Evolutionary conservation across 2,797 vertebrate species (phyloP).

Genomic region (Danio albolineatus): DNA sequence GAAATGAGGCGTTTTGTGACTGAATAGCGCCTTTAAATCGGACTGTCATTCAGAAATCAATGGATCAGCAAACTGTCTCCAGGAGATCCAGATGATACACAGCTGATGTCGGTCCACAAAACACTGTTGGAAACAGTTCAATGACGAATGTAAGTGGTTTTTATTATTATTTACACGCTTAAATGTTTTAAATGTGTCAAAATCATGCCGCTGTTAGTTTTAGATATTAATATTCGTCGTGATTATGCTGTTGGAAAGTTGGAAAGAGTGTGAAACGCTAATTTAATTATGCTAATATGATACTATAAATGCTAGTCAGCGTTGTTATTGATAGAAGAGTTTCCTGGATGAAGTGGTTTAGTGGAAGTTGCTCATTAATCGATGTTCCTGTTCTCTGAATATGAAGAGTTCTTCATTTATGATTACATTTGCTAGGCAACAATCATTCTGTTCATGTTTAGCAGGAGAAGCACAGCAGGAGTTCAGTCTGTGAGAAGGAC

Average conservation of each 20-base stretch:
- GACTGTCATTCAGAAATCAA: constrained; percentile 1
- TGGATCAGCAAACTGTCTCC: constrained; percentile 36
- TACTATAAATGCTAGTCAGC: neutral
- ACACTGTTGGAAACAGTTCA: constrained; percentile 15
- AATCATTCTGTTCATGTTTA: constrained; percentile 37
- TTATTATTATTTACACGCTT: neutral
- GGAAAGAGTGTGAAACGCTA: neutral
- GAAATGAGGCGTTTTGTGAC: neutral
- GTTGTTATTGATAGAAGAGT: neutral
- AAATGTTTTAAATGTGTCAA: neutral
- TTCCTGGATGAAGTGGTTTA: neutral
- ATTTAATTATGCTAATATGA: neutral
- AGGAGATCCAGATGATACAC: constrained; percentile 28
- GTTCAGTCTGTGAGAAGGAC: constrained; percentile 4
- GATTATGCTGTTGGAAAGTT: neutral
- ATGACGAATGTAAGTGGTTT: constrained; percentile 34
- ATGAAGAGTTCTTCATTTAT: constrained; percentile 17
- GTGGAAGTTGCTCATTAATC: constrained; percentile 1
- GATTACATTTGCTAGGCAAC: constrained; percentile 60
- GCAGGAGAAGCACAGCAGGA: constrained; percentile 10
- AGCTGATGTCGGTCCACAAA: constrained; percentile 12
- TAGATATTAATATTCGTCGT: neutral
- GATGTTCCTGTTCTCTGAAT: too few relatives aligned
- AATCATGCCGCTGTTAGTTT: neutral
- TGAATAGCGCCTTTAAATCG: neutral